These are phyloP conservation scores for Brotula barbata DNA, from an alignment of 2,797 vertebrate species.

Conservation along the genomic window DNA sequence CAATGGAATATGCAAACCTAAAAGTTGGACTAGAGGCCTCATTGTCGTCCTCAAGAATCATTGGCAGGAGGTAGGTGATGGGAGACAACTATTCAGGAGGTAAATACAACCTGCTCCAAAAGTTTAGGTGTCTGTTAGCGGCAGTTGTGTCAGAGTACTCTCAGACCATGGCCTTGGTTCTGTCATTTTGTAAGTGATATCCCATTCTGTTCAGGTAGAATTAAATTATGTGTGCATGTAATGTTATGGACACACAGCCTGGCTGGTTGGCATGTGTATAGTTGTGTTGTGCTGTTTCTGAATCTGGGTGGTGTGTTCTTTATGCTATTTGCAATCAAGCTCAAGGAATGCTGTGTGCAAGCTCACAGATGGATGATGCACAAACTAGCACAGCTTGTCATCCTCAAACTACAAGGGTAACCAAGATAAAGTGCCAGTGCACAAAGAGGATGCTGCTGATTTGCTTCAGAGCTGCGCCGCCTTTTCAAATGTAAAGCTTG, in stretches of 20 bases:
- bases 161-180: conserved; percentile 5
- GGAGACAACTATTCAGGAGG: conserved; percentile 3
- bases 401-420: conserved; percentile 31
- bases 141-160: no score
- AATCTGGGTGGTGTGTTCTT: conserved; percentile 1
- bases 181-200: conserved; percentile 13
- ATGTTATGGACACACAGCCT: neutral
- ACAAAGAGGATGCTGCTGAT: conserved; percentile 18
- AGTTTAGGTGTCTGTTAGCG: neutral
- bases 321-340: conserved; percentile 26
- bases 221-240: neutral
- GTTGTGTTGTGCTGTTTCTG: neutral
- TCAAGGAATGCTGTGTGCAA: conserved; percentile 35
- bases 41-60: conserved; percentile 31
- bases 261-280: neutral
- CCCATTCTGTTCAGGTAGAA: no score
- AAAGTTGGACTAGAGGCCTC: conserved; percentile 37
- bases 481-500: neutral
- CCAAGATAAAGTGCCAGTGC: conserved; percentile 34
- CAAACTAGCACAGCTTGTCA: conserved; percentile 55
- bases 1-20: conserved; percentile 46
- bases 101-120: no score
- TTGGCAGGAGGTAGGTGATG: conserved; percentile 60
- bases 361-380: conserved; percentile 65
- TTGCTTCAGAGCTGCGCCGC: conserved; percentile 9